These are phyloP conservation scores for Heliconius erato DNA, from an alignment of 2,888 invertebrate species.

Conservation along the genomic window DNA sequence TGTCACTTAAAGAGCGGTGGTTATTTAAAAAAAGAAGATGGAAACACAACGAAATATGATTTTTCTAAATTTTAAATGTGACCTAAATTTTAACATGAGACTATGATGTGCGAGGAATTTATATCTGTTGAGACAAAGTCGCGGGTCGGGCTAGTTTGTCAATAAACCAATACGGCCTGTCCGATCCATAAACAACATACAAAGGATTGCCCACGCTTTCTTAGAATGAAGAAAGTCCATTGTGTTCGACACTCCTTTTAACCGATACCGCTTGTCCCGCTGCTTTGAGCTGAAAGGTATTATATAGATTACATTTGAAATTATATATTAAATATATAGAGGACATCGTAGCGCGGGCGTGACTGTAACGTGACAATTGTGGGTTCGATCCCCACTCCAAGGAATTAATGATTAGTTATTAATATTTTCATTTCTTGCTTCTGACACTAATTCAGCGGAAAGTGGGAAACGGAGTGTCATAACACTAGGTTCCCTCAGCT, in stretches of 20 bases:
- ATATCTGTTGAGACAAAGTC: background rate
- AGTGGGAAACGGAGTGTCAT: no score
- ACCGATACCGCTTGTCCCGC: constrained; percentile 50
- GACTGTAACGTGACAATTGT: no score
- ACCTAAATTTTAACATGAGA: background rate
- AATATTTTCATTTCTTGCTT: no score
- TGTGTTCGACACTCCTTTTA: constrained; percentile 73
- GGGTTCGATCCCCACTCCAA: no score
- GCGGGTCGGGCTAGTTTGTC: background rate
- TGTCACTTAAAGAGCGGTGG: background rate
- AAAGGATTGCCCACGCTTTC: constrained; percentile 71
- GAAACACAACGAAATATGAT: background rate
- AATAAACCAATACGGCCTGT: constrained; percentile 48
- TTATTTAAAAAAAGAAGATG: background rate
- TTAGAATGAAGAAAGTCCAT: constrained; percentile 64
- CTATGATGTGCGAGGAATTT: background rate
- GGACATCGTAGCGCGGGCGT: no score
- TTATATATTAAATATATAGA: background rate
- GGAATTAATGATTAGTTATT: no score
- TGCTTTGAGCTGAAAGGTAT: constrained; percentile 23
- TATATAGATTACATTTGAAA: constrained; percentile 14
- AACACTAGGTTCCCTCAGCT: no score
- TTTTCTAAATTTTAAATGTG: background rate
- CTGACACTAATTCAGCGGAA: no score
- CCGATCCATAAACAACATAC: constrained; percentile 69